Evolutionary conservation across 2,797 vertebrate species (phyloP).

Genomic region (Antennarius maculatus): DNA sequence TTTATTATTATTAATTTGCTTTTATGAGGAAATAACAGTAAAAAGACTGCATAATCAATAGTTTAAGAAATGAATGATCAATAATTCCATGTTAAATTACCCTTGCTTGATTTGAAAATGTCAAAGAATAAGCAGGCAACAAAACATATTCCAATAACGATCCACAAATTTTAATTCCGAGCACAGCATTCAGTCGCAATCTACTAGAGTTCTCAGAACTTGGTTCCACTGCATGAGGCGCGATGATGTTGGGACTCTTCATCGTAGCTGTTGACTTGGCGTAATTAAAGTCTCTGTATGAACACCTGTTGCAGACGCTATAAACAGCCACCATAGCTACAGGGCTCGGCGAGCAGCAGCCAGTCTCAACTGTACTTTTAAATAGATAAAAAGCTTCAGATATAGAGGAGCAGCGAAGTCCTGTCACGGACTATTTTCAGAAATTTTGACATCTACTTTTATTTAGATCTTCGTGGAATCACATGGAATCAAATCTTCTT

Average conservation of each 20-base stretch:
- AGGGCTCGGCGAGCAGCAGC: conserved; percentile 2
- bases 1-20: too few relatives aligned
- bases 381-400: conserved; percentile 34
- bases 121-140: too few relatives aligned
- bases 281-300: conserved; percentile 30
- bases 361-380: conserved; percentile 26
- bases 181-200: neutral
- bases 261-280: conserved; percentile 15
- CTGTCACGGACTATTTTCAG: conserved; percentile 21
- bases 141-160: too few relatives aligned
- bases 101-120: too few relatives aligned
- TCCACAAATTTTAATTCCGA: neutral
- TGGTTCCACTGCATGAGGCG: neutral
- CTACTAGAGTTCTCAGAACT: too few relatives aligned
- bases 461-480: neutral
- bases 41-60: too few relatives aligned
- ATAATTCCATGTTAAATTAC: too few relatives aligned
- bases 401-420: conserved; percentile 29
- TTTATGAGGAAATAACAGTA: too few relatives aligned
- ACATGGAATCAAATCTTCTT: too few relatives aligned
- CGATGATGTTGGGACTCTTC: conserved; percentile 8
- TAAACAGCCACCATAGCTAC: conserved; percentile 8
- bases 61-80: too few relatives aligned
- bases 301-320: conserved; percentile 44
- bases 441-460: conserved; percentile 13